Evolutionary conservation across 2,797 vertebrate genomes (phyloP).

Genomic region (Gymnoscopelus microlampas): DNA sequence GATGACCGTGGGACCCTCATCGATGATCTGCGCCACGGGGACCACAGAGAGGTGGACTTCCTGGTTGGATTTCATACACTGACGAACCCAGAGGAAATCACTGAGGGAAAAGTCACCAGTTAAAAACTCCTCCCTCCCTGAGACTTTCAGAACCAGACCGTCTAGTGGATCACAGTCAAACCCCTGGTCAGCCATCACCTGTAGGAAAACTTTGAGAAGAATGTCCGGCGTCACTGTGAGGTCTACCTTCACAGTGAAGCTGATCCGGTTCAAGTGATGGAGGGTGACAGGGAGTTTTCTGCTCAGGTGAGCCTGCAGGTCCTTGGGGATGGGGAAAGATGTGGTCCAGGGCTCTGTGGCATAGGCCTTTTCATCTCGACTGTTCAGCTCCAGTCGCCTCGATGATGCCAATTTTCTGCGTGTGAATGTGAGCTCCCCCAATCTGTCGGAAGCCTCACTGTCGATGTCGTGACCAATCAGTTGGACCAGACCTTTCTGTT

Average conservation of each 20-base stretch:
- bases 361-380: conserved; percentile 67
- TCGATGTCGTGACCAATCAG: conserved; percentile 80
- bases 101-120: conserved; percentile 68
- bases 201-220: conserved; percentile 50
- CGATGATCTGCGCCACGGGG: conserved; percentile 55
- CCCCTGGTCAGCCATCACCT: conserved; percentile 46
- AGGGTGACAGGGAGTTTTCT: conserved; percentile 65
- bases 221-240: conserved; percentile 38
- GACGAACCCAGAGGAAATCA: conserved; percentile 79
- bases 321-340: conserved; percentile 55
- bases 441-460: conserved; percentile 63
- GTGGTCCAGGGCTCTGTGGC: conserved; percentile 82
- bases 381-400: conserved; percentile 70
- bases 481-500: conserved; percentile 60
- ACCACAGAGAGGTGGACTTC: conserved; percentile 78
- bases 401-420: conserved; percentile 79
- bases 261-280: conserved; percentile 68
- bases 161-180: conserved; percentile 43
- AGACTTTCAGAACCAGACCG: conserved; percentile 73
- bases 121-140: conserved; percentile 82
- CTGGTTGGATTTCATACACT: conserved; percentile 75
- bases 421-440: conserved; percentile 79
- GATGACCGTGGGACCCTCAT: conserved; percentile 63
- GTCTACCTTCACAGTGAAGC: conserved; percentile 63
- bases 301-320: conserved; percentile 56